Percentiles rank a stretch among this genome's conserved stretches.
Evolutionary conservation across 2,113 vertebrate genomes (phyloP).

Genomic region (Eolophus roseicapilla): DNA sequence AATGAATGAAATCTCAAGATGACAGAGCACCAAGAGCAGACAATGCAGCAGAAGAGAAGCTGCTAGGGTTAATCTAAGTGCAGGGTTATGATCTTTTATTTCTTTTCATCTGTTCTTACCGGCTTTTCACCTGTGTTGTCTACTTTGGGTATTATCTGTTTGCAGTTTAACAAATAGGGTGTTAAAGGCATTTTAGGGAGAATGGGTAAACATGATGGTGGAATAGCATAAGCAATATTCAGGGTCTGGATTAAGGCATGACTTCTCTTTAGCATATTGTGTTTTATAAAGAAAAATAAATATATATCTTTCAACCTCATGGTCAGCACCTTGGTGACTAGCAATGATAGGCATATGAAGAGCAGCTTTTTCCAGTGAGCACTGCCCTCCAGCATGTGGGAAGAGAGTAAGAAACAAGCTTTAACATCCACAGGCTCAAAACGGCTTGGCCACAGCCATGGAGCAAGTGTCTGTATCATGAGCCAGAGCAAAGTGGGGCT

Average conservation of each 20-base stretch:
- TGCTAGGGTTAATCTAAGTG: background rate
- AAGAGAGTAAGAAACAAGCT: background rate
- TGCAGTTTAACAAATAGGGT: background rate
- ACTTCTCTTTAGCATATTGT: background rate
- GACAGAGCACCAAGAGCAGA: background rate
- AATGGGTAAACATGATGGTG: background rate
- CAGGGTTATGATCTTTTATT: background rate
- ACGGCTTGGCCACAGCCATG: background rate
- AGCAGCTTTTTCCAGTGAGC: background rate
- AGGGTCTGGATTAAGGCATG: background rate
- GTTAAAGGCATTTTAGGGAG: background rate
- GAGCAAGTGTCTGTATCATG: background rate
- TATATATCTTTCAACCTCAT: background rate
- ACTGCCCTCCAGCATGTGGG: background rate
- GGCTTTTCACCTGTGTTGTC: background rate
- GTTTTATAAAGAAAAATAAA: background rate
- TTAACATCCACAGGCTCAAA: background rate
- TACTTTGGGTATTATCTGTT: background rate
- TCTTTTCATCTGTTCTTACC: background rate
- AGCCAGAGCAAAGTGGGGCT: background rate
- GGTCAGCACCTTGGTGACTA: background rate
- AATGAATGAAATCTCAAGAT: background rate
- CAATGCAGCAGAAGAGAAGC: background rate
- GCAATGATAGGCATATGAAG: background rate
- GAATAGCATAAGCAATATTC: background rate